phyloP scores from a whole-genome alignment of 2,113 vertebrate species.

The Tyto alba region DNA sequence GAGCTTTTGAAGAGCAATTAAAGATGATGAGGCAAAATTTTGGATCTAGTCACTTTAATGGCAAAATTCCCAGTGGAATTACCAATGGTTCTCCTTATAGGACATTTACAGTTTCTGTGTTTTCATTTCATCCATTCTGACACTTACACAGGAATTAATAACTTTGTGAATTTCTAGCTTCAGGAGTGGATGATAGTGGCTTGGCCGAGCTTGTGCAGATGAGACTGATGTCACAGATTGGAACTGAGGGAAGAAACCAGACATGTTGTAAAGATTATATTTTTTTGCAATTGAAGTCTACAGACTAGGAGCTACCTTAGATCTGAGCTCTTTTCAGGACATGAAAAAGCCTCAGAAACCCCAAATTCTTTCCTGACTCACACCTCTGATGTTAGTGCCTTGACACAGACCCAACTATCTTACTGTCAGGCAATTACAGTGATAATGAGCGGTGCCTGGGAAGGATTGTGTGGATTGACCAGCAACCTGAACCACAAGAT shows the following conservation, averaged over 20 bases:
- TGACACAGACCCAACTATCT: background rate
- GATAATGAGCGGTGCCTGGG: background rate
- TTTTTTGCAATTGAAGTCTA: background rate
- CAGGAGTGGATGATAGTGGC: background rate
- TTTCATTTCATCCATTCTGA: background rate
- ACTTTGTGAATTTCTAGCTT: background rate
- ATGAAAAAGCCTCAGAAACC: background rate
- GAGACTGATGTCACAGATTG: fast-evolving
- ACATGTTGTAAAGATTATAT: background rate
- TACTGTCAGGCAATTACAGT: background rate
- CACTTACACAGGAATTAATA: background rate
- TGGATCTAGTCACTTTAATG: background rate
- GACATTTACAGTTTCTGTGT: background rate
- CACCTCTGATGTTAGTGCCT: background rate
- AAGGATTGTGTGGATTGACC: background rate
- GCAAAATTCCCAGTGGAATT: background rate
- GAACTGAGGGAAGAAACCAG: background rate
- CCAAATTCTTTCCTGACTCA: background rate
- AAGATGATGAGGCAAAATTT: background rate
- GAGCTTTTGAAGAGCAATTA: constrained; percentile 14
- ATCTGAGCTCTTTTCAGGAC: background rate
- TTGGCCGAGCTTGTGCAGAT: background rate
- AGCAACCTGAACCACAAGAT: background rate
- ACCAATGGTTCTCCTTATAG: background rate
- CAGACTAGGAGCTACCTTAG: background rate